A percentile compares a stretch with the other conserved stretches of the same genome.
These are phyloP conservation scores for Gymnocheta viridis DNA, from an alignment of 2,888 invertebrate genomes.

Conservation along the genomic window DNA sequence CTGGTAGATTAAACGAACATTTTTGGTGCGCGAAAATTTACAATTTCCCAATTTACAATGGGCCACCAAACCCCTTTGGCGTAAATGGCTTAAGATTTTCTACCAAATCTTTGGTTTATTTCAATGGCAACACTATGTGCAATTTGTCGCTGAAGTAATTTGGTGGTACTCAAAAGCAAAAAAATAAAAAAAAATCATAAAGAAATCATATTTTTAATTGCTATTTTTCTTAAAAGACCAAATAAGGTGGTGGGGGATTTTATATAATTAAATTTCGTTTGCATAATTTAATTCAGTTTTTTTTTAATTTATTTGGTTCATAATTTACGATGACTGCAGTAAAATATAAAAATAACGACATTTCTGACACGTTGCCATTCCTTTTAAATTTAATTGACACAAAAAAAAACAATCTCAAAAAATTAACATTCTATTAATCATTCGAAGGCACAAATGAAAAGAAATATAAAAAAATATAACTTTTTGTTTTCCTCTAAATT, in stretches of 20 bases:
- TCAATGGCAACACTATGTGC: constrained; percentile 10
- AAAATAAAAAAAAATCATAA: background rate
- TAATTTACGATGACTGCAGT: constrained; percentile 67
- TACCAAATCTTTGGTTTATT: background rate
- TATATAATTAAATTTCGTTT: constrained; percentile 51
- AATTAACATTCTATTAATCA: constrained; percentile 50
- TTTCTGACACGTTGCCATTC: constrained; percentile 39
- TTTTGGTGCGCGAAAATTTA: too few relatives aligned
- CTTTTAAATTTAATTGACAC: constrained; percentile 39
- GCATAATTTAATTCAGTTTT: constrained; percentile 47
- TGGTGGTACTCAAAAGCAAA: background rate
- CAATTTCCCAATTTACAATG: too few relatives aligned
- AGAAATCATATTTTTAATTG: constrained; percentile 37
- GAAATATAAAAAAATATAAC: background rate
- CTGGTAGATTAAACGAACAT: too few relatives aligned
- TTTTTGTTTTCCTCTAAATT: constrained; percentile 29
- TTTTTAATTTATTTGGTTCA: background rate
- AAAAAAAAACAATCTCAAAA: constrained; percentile 33
- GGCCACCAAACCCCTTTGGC: too few relatives aligned
- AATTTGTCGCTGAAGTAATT: constrained; percentile 2
- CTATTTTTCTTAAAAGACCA: constrained; percentile 9
- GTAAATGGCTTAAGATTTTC: too few relatives aligned
- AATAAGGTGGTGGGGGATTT: constrained; percentile 19
- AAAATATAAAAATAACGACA: constrained; percentile 47
- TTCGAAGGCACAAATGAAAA: constrained; percentile 10